Conservation (phyloP, 2,113 vertebrate genomes). For the Nesoenas mayeri region DNA sequence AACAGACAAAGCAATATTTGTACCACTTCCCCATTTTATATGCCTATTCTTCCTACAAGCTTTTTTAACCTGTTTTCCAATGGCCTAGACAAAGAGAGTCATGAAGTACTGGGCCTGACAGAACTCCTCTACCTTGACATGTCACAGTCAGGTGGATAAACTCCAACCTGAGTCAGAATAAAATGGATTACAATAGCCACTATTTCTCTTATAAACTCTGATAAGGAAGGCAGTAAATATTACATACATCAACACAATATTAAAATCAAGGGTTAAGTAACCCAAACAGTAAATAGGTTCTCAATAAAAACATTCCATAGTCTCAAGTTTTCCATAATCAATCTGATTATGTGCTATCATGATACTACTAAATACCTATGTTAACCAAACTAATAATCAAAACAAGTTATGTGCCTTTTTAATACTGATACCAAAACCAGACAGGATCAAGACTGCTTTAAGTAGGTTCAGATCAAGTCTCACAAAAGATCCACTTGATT, state of each 20-base stretch:
- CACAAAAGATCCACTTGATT: background rate
- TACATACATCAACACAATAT: background rate
- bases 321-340: background rate
- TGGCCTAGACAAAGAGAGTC: background rate
- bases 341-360: background rate
- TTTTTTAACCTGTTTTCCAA: background rate
- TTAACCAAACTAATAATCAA: background rate
- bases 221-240: background rate
- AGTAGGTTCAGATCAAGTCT: background rate
- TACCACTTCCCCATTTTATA: background rate
- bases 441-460: background rate
- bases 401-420: background rate
- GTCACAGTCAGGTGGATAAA: background rate
- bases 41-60: background rate
- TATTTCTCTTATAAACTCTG: background rate
- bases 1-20: background rate
- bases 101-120: background rate
- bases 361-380: background rate
- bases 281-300: background rate
- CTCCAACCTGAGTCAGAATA: background rate
- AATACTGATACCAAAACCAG: background rate
- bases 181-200: background rate
- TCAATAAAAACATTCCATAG: background rate
- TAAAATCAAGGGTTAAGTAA: background rate
- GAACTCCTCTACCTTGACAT: background rate